Conservation (phyloP, 2,797 vertebrate genomes). For the Lateolabrax maculatus region DNA sequence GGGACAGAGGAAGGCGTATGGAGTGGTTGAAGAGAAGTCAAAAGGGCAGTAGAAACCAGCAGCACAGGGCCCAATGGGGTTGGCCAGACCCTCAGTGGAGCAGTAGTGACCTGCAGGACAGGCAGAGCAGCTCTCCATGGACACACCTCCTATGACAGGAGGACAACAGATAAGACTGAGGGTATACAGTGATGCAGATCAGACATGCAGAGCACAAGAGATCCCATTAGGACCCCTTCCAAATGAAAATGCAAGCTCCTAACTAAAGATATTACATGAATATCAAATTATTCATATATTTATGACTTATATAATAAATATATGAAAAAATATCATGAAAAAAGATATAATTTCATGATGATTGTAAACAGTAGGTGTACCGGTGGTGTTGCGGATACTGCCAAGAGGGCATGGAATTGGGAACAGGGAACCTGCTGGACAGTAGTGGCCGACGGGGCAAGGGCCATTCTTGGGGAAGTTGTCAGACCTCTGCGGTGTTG, state of each 20-base stretch:
- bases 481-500: conserved; percentile 80
- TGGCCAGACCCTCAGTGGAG: conserved; percentile 82
- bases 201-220: background rate
- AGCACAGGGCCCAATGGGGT: conserved; percentile 86
- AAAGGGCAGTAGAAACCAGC: conserved; percentile 89
- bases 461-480: conserved; percentile 85
- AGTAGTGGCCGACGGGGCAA: conserved; percentile 92
- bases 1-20: conserved; percentile 88
- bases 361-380: conserved; percentile 75
- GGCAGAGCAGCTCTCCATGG: conserved; percentile 87
- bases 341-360: background rate
- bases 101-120: conserved; percentile 92
- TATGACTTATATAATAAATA: too few species aligned
- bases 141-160: conserved; percentile 84
- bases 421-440: conserved; percentile 85
- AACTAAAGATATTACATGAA: background rate
- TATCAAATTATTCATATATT: background rate
- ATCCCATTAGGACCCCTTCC: background rate
- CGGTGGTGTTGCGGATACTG: conserved; percentile 87
- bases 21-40: conserved; percentile 87
- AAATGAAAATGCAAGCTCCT: background rate
- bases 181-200: background rate
- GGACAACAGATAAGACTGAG: conserved; percentile 16
- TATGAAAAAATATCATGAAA: too few species aligned
- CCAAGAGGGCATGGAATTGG: conserved; percentile 90